Conservation (phyloP, 2,113 vertebrate species). For the Butorides virescens region DNA sequence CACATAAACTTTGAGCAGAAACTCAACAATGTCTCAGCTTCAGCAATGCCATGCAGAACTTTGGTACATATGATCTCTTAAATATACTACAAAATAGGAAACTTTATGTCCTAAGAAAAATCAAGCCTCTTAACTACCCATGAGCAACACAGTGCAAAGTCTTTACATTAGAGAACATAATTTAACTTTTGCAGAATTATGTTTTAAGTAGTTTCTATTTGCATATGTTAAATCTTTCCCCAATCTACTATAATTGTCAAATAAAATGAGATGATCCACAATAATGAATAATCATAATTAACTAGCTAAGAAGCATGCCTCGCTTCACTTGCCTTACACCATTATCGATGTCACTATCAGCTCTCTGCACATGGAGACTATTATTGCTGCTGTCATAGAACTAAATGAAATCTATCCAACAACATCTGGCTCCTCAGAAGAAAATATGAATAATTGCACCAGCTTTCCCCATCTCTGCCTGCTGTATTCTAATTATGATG, state of each 20-base stretch:
- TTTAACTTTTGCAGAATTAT: neutral
- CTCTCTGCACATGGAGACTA: conserved; percentile 71
- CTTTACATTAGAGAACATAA: neutral
- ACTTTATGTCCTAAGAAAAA: neutral
- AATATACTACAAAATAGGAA: neutral
- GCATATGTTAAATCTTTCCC: neutral
- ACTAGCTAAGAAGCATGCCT: neutral
- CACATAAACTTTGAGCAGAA: neutral
- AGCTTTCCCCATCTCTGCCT: conserved; percentile 75
- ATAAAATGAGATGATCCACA: neutral
- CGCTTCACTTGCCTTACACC: conserved; percentile 49
- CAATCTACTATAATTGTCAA: neutral
- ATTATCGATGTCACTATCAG: conserved; percentile 75
- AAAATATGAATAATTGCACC: conserved; percentile 74
- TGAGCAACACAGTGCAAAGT: neutral
- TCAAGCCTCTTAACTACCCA: neutral
- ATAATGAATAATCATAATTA: conserved; percentile 49
- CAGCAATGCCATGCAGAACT: neutral
- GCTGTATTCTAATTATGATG: conserved; percentile 88
- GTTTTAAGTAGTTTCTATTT: neutral
- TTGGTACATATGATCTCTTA: rapidly evolving
- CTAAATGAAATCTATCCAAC: conserved; percentile 84
- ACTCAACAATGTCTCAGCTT: neutral
- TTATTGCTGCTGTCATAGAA: conserved; percentile 82
- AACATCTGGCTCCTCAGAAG: conserved; percentile 82